Percentiles rank a stretch among this genome's conserved stretches.
Evolutionary conservation across 2,888 invertebrate species (phyloP).

Genomic region (Minunthozetes semirufus): DNA sequence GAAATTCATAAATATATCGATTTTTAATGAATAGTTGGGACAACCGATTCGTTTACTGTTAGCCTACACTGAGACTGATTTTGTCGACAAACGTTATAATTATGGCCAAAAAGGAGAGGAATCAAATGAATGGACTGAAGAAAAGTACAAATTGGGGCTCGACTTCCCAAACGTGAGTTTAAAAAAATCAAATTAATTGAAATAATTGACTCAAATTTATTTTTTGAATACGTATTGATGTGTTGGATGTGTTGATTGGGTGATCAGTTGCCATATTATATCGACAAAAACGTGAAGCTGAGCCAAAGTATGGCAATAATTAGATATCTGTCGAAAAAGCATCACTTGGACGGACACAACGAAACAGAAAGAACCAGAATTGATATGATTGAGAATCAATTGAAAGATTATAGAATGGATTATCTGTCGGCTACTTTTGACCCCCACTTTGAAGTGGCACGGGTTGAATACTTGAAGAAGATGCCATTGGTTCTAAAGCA

Average conservation of each 20-base stretch:
- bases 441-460: conserved; percentile 47
- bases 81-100: conserved; percentile 46
- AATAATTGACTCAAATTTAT: not conserved
- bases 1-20: not conserved
- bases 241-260: no score
- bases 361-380: conserved; percentile 47
- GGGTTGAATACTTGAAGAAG: conserved; percentile 47
- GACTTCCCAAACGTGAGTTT: conserved; percentile 48
- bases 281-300: conserved; percentile 48
- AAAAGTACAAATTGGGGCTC: conserved; percentile 46
- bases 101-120: conserved; percentile 50
- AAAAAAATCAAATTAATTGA: not conserved
- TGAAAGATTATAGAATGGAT: conserved; percentile 49
- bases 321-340: conserved; percentile 49
- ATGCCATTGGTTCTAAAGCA: conserved; percentile 45
- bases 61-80: conserved; percentile 50
- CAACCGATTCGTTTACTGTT: conserved; percentile 51
- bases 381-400: conserved; percentile 49
- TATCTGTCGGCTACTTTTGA: conserved; percentile 48
- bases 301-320: conserved; percentile 48
- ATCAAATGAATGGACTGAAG: conserved; percentile 46
- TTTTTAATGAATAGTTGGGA: conserved; percentile 46
- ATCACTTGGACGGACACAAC: conserved; percentile 48
- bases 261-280: conserved; percentile 47
- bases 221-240: no score